Conservation (phyloP, 30 jellyfish, hydroid and myxozoan species). For the Sanderia malayensis region DNA sequence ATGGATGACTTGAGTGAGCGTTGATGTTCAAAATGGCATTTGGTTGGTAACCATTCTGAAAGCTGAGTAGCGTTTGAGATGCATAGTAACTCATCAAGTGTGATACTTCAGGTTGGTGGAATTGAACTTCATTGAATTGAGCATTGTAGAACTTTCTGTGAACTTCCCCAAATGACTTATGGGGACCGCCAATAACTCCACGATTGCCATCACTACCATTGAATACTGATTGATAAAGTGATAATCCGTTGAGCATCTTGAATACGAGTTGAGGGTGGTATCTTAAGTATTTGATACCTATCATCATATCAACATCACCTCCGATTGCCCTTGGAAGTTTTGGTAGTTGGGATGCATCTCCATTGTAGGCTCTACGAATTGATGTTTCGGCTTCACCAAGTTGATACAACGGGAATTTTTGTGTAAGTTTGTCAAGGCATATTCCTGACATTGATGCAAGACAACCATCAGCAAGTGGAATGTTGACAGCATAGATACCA, state of each 20-base stretch:
- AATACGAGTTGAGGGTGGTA: not conserved
- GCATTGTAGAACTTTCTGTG: not conserved
- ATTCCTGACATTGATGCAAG: constrained; percentile 6
- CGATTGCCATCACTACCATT: not conserved
- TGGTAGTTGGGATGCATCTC: not conserved
- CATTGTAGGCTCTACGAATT: not conserved
- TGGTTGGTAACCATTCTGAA: no score
- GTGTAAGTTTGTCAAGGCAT: constrained; percentile 18
- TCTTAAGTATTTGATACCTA: constrained; percentile 18
- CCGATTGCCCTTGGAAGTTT: not conserved
- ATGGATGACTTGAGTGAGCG: not conserved
- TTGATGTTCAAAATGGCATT: no score
- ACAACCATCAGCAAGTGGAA: not conserved
- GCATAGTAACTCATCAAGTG: no score
- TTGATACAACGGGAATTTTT: not conserved
- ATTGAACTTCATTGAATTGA: not conserved
- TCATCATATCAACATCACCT: constrained; percentile 24
- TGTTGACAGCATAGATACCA: not conserved
- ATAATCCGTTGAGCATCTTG: not conserved
- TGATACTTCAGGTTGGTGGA: constrained; percentile 6
- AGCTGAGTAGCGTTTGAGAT: no score
- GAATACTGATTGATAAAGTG: not conserved
- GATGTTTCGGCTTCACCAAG: not conserved
- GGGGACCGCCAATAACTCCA: constrained; percentile 47
- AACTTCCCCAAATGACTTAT: not conserved